phyloP scores from a whole-genome alignment of 35 echinoderm and acorn worm species.

The Acanthaster planci region DNA sequence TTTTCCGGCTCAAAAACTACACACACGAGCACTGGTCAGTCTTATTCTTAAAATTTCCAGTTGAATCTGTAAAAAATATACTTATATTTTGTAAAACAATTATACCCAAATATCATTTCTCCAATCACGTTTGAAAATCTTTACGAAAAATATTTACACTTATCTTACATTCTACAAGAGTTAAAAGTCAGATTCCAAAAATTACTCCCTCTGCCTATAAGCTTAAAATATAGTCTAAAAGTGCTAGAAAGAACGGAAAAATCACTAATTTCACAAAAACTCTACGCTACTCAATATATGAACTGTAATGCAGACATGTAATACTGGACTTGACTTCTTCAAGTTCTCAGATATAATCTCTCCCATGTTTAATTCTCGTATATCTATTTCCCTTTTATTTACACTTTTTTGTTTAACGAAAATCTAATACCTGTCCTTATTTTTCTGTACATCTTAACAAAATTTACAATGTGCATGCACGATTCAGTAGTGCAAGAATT shows the following conservation, averaged over 20 bases:
- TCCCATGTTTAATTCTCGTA: too few relatives aligned
- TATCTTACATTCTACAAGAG: background rate
- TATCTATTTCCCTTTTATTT: too few relatives aligned
- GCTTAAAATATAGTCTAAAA: background rate
- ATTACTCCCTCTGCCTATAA: too few relatives aligned
- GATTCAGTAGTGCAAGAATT: too few relatives aligned
- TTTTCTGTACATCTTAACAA: too few relatives aligned
- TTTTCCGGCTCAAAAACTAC: too few relatives aligned
- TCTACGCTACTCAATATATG: background rate
- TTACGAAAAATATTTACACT: conserved; percentile 24
- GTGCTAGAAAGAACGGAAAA: background rate
- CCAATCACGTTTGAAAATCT: conserved; percentile 4
- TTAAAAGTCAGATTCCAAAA: background rate
- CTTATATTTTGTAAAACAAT: background rate
- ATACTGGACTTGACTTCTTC: background rate
- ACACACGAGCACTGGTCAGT: background rate
- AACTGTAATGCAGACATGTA: background rate
- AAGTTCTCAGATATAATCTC: background rate
- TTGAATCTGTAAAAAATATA: conserved; percentile 25
- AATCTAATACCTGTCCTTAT: too few relatives aligned
- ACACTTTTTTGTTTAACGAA: too few relatives aligned
- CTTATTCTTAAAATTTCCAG: conserved; percentile 12
- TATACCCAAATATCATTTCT: conserved; percentile 7
- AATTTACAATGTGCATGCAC: too few relatives aligned
- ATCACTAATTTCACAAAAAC: background rate